Base-by-base conservation (phyloP, 2,888 invertebrate genomes). In the Oscheius sp. region DNA sequence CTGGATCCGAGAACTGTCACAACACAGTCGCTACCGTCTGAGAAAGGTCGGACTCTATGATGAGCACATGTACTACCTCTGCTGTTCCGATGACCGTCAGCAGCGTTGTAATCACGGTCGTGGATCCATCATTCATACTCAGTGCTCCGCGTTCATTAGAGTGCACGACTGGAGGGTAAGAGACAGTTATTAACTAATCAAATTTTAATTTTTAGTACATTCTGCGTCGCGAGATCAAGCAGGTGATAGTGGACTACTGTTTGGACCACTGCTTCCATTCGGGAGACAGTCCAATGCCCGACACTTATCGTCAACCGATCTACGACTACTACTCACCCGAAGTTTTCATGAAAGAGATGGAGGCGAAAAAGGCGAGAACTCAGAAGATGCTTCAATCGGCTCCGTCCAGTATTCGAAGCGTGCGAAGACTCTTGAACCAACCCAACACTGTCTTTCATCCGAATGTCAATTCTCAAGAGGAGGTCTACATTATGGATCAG, bases 1-100 rank as follows among this genome's bases (percentile, higher is more conserved):
- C 76, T 81, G 78, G 63, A 57, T 81, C 0, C 77, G 81, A 7
- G 81, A 79, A 53, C 65, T 81, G 7, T 68, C 68, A 32, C n/a
- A 63, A 3, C 70, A 73, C 35, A 76, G 77, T 62, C 62, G 73
- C 11, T 68, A 73, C 66, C 75, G 74, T 50, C 50, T 80, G 70
- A 74, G 74, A 32, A 70, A 68, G 50, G 73, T 79, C 68, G 80
- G 80, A 5, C 33, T 82, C 10, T 77, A 76, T 21, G 82, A 81
- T 33, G 83, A 83, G 65, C 75, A 81, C 51, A 80, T 83, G 80
- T 83, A 81, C 73, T 83, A 76, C 65, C 71, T 83, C 48, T 83
- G 83, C 35, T 3, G n/a, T 2, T 58, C 58, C 9, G 83, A 83
- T 53, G 77, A 76, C 68, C 76, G 83, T 13, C 73, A 70, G 21